Evolutionary conservation across 2,888 invertebrate genomes (phyloP).

Genomic region (Nysson spinosus): DNA sequence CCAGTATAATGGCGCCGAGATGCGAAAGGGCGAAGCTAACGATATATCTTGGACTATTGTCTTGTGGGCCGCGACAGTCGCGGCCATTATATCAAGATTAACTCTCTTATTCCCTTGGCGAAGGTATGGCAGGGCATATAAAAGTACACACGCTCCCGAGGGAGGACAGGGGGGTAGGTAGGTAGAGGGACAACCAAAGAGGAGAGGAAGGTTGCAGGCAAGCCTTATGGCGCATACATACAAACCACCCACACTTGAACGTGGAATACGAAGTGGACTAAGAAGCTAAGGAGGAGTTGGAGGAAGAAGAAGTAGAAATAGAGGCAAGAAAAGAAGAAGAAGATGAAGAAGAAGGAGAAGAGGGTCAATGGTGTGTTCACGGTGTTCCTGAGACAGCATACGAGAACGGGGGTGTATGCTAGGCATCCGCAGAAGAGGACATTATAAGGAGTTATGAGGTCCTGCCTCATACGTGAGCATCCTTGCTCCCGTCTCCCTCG

Average conservation of each 20-base stretch:
- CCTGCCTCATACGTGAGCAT: slow-evolving; percentile 75
- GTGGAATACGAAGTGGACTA: slow-evolving; percentile 47
- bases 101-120: slow-evolving; percentile 72
- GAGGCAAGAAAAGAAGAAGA: slow-evolving; percentile 16
- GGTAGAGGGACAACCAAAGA: slow-evolving; percentile 27
- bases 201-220: slow-evolving; percentile 47
- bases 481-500: slow-evolving; percentile 64
- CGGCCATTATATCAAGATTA: slow-evolving; percentile 77
- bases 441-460: slow-evolving; percentile 77
- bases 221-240: slow-evolving; percentile 66
- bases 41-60: slow-evolving; percentile 77
- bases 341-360: slow-evolving; percentile 27
- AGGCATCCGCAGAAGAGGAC: slow-evolving; percentile 76
- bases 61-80: slow-evolving; percentile 76
- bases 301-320: slow-evolving; percentile 6
- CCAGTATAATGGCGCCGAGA: slow-evolving; percentile 67
- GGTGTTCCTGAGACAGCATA: slow-evolving; percentile 68
- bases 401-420: slow-evolving; percentile 74
- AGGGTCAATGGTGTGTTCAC: slow-evolving; percentile 61
- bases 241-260: slow-evolving; percentile 57
- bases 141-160: slow-evolving; percentile 62
- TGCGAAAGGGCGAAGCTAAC: slow-evolving; percentile 72
- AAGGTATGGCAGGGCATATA: slow-evolving; percentile 65
- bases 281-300: slow-evolving; percentile 19
- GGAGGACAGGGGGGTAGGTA: slow-evolving; percentile 49